Evolutionary conservation across 2,888 invertebrate genomes (phyloP).

Genomic region (Drosophila robusta): DNA sequence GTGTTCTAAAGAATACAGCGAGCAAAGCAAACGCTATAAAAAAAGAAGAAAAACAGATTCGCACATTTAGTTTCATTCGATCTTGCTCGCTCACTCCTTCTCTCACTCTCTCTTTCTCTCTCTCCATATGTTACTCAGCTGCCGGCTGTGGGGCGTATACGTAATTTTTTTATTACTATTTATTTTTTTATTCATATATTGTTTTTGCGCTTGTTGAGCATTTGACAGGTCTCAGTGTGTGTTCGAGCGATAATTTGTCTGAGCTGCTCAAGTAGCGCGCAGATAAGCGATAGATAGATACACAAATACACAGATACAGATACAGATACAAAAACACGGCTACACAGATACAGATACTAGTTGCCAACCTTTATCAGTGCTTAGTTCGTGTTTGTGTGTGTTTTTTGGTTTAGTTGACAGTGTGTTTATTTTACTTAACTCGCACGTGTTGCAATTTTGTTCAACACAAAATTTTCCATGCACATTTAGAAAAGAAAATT

Average conservation of each 20-base stretch:
- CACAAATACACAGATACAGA: constrained; percentile 14
- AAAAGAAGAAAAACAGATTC: neutral
- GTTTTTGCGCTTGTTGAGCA: constrained; percentile 28
- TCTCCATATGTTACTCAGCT: constrained; percentile 14
- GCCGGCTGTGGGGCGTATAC: constrained; percentile 31
- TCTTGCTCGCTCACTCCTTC: neutral
- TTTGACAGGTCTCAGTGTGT: constrained; percentile 24
- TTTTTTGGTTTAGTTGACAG: constrained; percentile 4
- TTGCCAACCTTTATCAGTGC: constrained; percentile 14
- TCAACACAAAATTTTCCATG: constrained; percentile 26
- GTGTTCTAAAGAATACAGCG: constrained; percentile 2
- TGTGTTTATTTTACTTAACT: constrained; percentile 1
- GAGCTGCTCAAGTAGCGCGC: constrained; percentile 33
- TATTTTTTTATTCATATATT: constrained; percentile 28
- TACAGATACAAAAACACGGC: constrained; percentile 3
- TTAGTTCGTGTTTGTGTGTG: neutral
- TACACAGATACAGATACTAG: constrained; percentile 11
- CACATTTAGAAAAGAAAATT: neutral
- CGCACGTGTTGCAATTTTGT: constrained; percentile 41
- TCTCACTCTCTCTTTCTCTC: neutral
- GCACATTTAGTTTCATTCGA: constrained; percentile 1
- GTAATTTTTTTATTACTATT: constrained; percentile 15
- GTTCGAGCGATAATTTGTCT: constrained; percentile 19
- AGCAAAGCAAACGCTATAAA: constrained; percentile 26
- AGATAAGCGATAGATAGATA: constrained; percentile 31